phyloP scores from a whole-genome alignment of 1,140 invertebrate species.

The Dinoponera quadriceps region DNA sequence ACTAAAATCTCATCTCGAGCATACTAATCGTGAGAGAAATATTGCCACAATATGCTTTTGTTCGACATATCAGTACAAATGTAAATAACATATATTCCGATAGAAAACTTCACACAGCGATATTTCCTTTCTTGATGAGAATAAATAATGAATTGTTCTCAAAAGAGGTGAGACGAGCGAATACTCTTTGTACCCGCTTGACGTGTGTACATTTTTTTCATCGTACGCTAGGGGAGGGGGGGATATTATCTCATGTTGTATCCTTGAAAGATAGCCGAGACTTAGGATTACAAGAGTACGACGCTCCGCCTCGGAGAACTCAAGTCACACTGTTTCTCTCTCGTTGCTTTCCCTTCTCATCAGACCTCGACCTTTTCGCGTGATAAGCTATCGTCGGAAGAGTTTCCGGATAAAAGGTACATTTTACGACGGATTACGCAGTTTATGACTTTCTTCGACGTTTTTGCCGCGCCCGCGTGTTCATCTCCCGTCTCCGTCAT shows the following conservation, averaged over 20 bases:
- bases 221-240: no score
- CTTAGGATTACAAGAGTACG: background rate
- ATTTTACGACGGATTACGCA: conserved; percentile 82
- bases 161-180: no score
- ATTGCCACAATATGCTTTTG: no score
- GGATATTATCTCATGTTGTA: background rate
- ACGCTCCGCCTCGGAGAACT: background rate
- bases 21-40: no score
- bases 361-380: conserved; percentile 58
- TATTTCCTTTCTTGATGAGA: no score
- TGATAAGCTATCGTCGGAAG: conserved; percentile 66
- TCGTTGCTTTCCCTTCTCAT: conserved; percentile 56
- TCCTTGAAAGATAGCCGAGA: conserved; percentile 3
- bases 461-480: conserved; percentile 21
- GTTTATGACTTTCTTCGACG: conserved; percentile 78
- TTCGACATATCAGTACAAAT: no score
- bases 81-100: no score
- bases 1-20: no score
- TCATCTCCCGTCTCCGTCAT: conserved; percentile 36
- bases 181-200: no score
- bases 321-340: conserved; percentile 12
- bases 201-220: background rate
- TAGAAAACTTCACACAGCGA: no score
- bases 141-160: no score
- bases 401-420: conserved; percentile 70